Evolutionary conservation across 1,140 invertebrate species (phyloP).

Genomic region (silkworm (Bombyx mori)): ASM3026992v2 NC_085115.1:838501-839000

Average conservation of each 20-base stretch:
- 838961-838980: no score
- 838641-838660: neutral
- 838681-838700: neutral
- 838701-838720: constrained; percentile 60
- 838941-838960: no score
- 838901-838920: no score
- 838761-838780: constrained; percentile 94
- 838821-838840: constrained; percentile 87
- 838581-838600: constrained; percentile 91
- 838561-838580: constrained; percentile 89
- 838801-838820: constrained; percentile 94
- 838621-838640: constrained; percentile 80
- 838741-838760: constrained; percentile 89
- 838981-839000: no score
- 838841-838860: constrained; percentile 41
- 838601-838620: constrained; percentile 85
- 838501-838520: constrained; percentile 73
- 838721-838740: constrained; percentile 85
- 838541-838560: constrained; percentile 86
- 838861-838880: no score
- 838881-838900: no score
- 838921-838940: no score
- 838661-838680: neutral
- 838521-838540: constrained; percentile 87
- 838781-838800: constrained; percentile 97